Percentiles rank a stretch among this genome's conserved stretches.
These are phyloP conservation scores for Siniperca chuatsi DNA, from an alignment of 2,113 vertebrate genomes.

Conservation along the genomic window DNA sequence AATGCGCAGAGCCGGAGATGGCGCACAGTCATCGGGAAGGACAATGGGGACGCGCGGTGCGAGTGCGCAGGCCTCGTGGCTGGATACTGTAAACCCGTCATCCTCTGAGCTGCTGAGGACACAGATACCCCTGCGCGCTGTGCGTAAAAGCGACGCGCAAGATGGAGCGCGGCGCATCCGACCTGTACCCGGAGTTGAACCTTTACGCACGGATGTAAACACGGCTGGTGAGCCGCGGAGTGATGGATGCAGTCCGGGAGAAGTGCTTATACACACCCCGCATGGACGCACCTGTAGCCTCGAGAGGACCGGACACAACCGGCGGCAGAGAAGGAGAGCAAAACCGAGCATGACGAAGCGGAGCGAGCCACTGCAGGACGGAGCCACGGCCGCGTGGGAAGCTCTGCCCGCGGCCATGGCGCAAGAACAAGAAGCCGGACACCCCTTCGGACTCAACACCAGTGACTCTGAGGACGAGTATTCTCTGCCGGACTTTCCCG, in stretches of 20 bases:
- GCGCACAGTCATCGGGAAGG: constrained; percentile 26
- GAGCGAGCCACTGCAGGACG: constrained; percentile 15
- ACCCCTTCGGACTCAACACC: constrained; percentile 52
- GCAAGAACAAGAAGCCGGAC: constrained; percentile 82
- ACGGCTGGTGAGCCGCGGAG: background rate
- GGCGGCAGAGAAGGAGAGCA: constrained; percentile 10
- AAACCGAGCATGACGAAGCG: constrained; percentile 31
- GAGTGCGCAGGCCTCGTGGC: background rate
- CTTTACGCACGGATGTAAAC: constrained; percentile 34
- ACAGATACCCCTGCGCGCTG: background rate
- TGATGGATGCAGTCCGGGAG: background rate
- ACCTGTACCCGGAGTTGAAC: background rate
- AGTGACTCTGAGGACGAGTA: constrained; percentile 66
- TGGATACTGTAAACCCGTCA: background rate
- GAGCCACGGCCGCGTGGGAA: background rate
- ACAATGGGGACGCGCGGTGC: background rate
- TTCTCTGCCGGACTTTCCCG: constrained; percentile 57
- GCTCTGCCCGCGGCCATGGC: constrained; percentile 78
- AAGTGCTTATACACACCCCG: background rate
- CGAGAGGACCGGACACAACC: constrained; percentile 29
- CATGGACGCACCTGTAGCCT: background rate
- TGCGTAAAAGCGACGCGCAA: constrained; percentile 47
- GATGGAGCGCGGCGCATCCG: background rate
- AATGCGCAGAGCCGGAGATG: constrained; percentile 48
- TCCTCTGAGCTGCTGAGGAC: background rate